A percentile compares a stretch with the other conserved stretches of the same genome.
These are phyloP conservation scores for Pocillopora meandrina DNA, from an alignment of 92 coral and sea anemone genomes.

Conservation along the genomic window DNA sequence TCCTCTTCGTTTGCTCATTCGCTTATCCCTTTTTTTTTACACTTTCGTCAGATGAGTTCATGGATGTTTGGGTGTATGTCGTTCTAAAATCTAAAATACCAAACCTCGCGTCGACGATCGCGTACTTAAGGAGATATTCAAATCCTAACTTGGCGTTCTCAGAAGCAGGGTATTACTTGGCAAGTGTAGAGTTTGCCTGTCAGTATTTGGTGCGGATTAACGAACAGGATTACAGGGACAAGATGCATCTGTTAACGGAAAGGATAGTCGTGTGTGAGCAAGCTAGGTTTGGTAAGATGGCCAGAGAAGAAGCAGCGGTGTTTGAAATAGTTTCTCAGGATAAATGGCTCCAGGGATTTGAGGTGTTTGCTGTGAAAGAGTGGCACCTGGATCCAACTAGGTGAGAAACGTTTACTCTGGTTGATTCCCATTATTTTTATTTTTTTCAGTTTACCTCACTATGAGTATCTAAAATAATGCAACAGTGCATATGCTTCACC, in stretches of 20 bases:
- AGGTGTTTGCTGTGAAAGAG: slow-evolving; percentile 78
- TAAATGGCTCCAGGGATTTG: slow-evolving; percentile 72
- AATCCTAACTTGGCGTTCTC: slow-evolving; percentile 82
- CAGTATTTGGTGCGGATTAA: slow-evolving; percentile 71
- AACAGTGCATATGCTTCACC: too few relatives aligned
- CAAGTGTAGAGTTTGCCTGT: slow-evolving; percentile 85
- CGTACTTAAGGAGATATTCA: slow-evolving; percentile 72
- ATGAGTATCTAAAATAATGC: too few relatives aligned
- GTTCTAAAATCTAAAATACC: slow-evolving; percentile 78
- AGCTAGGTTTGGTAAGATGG: slow-evolving; percentile 48
- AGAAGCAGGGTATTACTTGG: slow-evolving; percentile 83
- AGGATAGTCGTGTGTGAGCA: slow-evolving; percentile 76
- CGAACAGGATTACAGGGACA: slow-evolving; percentile 72
- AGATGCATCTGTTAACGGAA: slow-evolving; percentile 29
- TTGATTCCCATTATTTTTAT: too few relatives aligned
- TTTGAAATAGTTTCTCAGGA: slow-evolving; percentile 65
- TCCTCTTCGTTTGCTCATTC: too few relatives aligned
- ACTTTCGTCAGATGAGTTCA: slow-evolving; percentile 73
- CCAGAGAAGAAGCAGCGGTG: slow-evolving; percentile 48
- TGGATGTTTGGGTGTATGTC: slow-evolving; percentile 90
- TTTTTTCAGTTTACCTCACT: too few relatives aligned
- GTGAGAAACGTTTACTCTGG: slow-evolving; percentile 14
- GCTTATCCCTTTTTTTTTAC: neutral
- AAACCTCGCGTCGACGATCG: slow-evolving; percentile 60
- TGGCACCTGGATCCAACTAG: slow-evolving; percentile 82